Evolutionary conservation across 2,797 vertebrate genomes (phyloP).

Genomic region (Menidia menidia): DNA sequence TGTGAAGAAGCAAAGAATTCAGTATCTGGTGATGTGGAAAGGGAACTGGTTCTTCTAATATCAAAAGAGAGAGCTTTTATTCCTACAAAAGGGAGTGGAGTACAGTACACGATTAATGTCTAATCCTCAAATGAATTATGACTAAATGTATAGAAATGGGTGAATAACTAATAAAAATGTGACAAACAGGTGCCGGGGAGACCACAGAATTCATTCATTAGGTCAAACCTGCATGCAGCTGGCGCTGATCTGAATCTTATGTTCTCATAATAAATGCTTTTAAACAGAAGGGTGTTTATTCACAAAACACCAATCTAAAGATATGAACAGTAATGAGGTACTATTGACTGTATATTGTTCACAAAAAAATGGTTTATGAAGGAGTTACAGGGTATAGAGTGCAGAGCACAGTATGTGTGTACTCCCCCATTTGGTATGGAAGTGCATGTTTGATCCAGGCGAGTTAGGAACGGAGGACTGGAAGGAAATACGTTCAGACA

Average conservation of each 20-base stretch:
- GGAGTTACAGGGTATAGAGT: constrained; percentile 5
- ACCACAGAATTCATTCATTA: background rate
- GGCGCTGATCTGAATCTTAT: background rate
- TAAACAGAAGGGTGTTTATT: background rate
- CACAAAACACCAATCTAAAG: background rate
- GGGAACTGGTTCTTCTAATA: background rate
- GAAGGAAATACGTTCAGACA: constrained; percentile 61
- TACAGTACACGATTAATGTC: background rate
- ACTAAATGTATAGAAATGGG: background rate
- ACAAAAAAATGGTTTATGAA: background rate
- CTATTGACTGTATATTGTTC: background rate
- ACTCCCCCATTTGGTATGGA: constrained; percentile 2
- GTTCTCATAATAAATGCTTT: too few relatives aligned
- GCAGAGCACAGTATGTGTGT: constrained; percentile 4
- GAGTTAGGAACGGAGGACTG: constrained; percentile 24
- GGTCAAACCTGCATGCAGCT: background rate
- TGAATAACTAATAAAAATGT: background rate
- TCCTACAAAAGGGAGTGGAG: too few relatives aligned
- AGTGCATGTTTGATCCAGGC: constrained; percentile 30
- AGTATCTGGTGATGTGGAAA: background rate
- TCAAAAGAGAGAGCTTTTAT: background rate
- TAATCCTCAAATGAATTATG: background rate
- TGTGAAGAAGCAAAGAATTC: background rate
- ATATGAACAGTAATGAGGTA: background rate
- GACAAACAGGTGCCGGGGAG: background rate